phyloP scores from a whole-genome alignment of 2,888 invertebrate genomes.

The Drosophila ezoana region DNA sequence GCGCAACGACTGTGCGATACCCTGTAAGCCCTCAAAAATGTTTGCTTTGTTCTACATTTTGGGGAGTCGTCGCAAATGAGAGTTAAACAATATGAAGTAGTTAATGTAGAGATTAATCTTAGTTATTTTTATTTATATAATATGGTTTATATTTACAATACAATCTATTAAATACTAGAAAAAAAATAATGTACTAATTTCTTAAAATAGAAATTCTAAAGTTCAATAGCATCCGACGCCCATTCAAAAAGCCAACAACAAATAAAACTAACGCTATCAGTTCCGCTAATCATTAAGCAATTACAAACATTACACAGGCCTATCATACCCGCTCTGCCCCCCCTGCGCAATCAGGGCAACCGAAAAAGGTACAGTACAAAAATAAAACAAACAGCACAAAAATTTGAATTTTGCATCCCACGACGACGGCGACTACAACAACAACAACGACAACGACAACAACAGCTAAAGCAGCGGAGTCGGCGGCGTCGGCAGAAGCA shows the following conservation, averaged over 20 bases:
- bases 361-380: conserved; percentile 63
- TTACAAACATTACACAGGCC: conserved; percentile 8
- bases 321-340: conserved; percentile 29
- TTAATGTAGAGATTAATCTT: no score
- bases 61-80: no score
- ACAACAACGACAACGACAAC: conserved; percentile 1
- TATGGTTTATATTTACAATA: no score
- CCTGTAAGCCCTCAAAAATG: neutral
- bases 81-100: no score
- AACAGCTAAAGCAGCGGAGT: conserved; percentile 3
- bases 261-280: neutral
- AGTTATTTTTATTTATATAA: no score
- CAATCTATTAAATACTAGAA: no score
- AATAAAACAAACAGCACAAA: conserved; percentile 60
- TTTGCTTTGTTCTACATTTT: no score
- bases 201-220: neutral
- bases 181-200: no score
- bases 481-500: conserved; percentile 7
- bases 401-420: conserved; percentile 74
- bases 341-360: conserved; percentile 26
- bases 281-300: neutral
- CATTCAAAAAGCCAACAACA: neutral
- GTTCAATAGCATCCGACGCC: neutral
- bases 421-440: conserved; percentile 30
- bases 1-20: conserved; percentile 1